Percentiles rank a stretch among this genome's conserved stretches.
These are phyloP conservation scores for Ceratitis capitata DNA, from an alignment of 1,140 invertebrate species.

Conservation along the genomic window DNA sequence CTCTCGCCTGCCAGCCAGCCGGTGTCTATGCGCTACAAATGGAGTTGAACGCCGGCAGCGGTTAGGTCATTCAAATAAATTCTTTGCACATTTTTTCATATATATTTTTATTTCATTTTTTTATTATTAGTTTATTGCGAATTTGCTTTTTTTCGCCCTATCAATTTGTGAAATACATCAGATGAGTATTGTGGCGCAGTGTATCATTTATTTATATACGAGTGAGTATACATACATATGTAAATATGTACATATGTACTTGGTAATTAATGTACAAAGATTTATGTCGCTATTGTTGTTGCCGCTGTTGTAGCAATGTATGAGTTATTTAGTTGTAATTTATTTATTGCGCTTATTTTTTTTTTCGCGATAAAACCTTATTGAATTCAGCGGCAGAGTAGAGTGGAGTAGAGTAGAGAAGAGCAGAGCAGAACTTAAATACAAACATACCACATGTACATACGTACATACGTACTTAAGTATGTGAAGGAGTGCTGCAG, in stretches of 20 bases:
- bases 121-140: not conserved
- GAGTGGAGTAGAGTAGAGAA: too few relatives aligned
- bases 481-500: not conserved
- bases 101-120: not conserved
- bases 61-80: not conserved
- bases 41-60: not conserved
- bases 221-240: not conserved
- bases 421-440: too few relatives aligned
- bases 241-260: not conserved
- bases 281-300: not conserved
- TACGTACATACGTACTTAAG: not conserved
- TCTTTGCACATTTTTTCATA: not conserved
- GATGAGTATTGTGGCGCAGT: not conserved
- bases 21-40: not conserved
- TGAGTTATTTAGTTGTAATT: constrained; percentile 3
- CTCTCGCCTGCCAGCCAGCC: not conserved
- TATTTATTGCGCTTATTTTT: too few relatives aligned
- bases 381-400: too few relatives aligned
- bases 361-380: constrained; percentile 11
- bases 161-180: not conserved
- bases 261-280: not conserved
- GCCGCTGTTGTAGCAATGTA: not conserved
- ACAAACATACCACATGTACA: too few relatives aligned
- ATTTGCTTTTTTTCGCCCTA: not conserved
- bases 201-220: too few relatives aligned